Evolutionary conservation across 2,113 vertebrate species (phyloP), one percentile per base, ranked within the genome.

Genomic region (Epinephelus fuscoguttatus): DNA sequence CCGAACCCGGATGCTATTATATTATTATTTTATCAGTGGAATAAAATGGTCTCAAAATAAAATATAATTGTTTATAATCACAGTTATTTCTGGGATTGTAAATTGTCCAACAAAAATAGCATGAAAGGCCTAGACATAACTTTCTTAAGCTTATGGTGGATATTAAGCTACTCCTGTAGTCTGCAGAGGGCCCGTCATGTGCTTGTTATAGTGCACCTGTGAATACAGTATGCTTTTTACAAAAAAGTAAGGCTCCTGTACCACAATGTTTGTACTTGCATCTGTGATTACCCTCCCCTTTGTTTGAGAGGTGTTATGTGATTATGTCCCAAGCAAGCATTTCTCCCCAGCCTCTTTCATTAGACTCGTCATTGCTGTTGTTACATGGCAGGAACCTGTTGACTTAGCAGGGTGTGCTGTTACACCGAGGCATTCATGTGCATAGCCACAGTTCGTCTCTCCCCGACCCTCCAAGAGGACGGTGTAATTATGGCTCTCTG

Each of bases 381-480:
- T 80, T 87, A 70, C 80, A 56, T 71, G 68, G 75, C 81, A 78
- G 81, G 52, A 67, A 80, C 70, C 63, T 84, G 90, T 91, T 81
- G 90, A 84, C 80, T 68, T 75, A 87, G 88, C 85, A 81, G 92
- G 89, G 84, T 89, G 88, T 92, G 88, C 75, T 85, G 74, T 85
- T 76, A 27, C 75, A 45, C 62, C 30, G 79, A 47, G 53, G 77
- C 73, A 73, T 89, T 88, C 91, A 85, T 79, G 81, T 86, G 78
- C 75, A 79, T 64, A 75, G 74, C 79, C 79, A 15, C 67, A 86
- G 73, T 73, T 7, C 60, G 55, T 47, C 18, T 87, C 74, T 82
- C 73, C 73, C 49, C 37, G 59, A n/a, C 37, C 42, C 77, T 84
- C 75, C 75, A 66, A 42, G 57, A 59, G 74, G 66, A 88, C 78